Base-by-base conservation (phyloP, 1,140 invertebrate genomes). In the Musca vetustissima region DNA sequence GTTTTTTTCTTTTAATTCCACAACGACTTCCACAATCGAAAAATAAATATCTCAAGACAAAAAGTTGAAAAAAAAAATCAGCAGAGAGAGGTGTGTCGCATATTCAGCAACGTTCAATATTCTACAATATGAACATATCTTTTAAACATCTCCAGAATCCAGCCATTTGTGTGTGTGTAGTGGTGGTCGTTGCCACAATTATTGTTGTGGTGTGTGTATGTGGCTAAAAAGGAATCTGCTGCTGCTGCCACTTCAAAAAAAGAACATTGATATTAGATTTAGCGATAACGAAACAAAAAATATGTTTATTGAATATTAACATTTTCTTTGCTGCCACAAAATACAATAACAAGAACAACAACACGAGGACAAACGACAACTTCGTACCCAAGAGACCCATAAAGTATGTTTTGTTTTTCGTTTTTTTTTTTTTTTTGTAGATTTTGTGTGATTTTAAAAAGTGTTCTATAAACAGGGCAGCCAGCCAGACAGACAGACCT, bases 231-330 rank as follows among this genome's bases (percentile, higher is more conserved):
- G 57, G 57, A 61, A 28, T 61, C 57, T 61, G 57, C 28, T 55
- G 21, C 19, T 3, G 14, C 53, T 57, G n/a, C n/a, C n/a, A n/a
- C n/a, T n/a, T n/a, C n/a, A 13, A 28, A n/a, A 57, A 57, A 15
- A 57, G 24, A 22, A 3, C 21, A 19, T 36, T 61, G 57, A 61
- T 61, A 61, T 61, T 61, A 61, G 57, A 61, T 61, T 61, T 61
- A 36, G 22, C 32, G 57, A 61, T 61, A 61, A 61, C 28, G 11
- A 43, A 6, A n/a, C n/a, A n/a, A 43, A 61, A 61, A 61, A 28
- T 61, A 61, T 61, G 57, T 61, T 61, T 61, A 61, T 61, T 61
- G 57, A 61, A 61, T 61, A 61, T 61, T 61, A 61, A 61, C 28
- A 61, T 28, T 28, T 59, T 43, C 13, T 61, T 43, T 43, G 36